These are phyloP conservation scores for Catamblyrhynchus diadema DNA, from an alignment of 2,797 vertebrate species.

Conservation along the genomic window DNA sequence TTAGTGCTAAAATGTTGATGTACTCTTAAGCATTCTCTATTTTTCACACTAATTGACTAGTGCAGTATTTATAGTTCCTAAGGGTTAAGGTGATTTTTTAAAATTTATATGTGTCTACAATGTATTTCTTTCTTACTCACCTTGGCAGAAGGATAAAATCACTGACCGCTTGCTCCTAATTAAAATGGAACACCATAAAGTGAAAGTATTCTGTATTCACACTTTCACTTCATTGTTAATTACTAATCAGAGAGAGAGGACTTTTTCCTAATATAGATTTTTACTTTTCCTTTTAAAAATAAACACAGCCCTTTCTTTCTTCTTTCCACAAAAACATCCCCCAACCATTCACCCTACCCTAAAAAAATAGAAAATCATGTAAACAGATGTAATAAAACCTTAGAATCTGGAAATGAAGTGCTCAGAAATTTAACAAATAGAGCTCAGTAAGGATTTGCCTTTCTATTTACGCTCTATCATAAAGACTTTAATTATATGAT, in stretches of 20 bases:
- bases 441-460: neutral
- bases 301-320: neutral
- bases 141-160: neutral
- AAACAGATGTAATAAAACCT: neutral
- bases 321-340: neutral
- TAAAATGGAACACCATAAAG: neutral
- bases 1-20: neutral
- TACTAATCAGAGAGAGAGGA: neutral
- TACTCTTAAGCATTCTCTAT: neutral
- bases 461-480: neutral
- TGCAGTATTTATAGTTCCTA: neutral
- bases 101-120: neutral
- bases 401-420: neutral
- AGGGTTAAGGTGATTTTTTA: neutral
- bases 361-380: neutral
- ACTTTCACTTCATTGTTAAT: neutral
- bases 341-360: neutral
- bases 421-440: neutral
- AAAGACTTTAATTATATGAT: neutral
- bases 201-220: neutral
- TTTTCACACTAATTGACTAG: rapidly evolving
- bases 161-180: neutral
- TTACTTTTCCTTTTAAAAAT: neutral
- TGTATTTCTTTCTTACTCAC: neutral
- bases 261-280: neutral